Evolutionary conservation across 2,113 vertebrate genomes (phyloP), one percentile per base, ranked within the genome.

Genomic region (Rhinopomastus cyanomelas): DNA sequence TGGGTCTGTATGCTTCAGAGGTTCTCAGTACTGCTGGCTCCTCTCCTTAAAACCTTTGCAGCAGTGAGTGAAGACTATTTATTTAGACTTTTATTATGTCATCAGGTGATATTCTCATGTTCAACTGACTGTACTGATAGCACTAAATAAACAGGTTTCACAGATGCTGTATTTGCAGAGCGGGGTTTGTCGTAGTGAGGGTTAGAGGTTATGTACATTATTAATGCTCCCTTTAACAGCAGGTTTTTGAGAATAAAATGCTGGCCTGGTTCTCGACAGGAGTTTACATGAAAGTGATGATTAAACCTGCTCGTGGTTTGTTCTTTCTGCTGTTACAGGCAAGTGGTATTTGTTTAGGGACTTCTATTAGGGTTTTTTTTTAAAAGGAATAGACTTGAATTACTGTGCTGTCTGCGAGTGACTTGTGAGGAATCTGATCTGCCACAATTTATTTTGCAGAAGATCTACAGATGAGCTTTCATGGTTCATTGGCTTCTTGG

Each of bases 401-500:
- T 72, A 32, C 49, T 81, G 65, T 32, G 1, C 30, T 71, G 30
- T 42, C 76, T 89, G 12, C 8, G 2, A 42, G 29, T 12, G 68
- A 37, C 67, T 85, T 67, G 5, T 3, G 51, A 20, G 80, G 79
- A 39, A 87, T 23, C 26, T 64, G 52, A 37, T 75, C 48, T 85
- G 42, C 37, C 73, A 5, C 60, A 13, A 1, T 78, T 81, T 76
- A 46, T 87, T 87, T 82, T 71, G 49, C 77, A 68, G 82, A 29
- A 90, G 73, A 81, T 18, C 68, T 77, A 75, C 52, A 74, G 82
- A 71, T 83, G 85, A 85, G 27, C 53, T 75, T 83, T 88, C 49
- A 48, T 37, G 79, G 52, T 87, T 92, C n/a, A 2, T 55, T 89
- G 89, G 68, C 72, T 94, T 93, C 68, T 67, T 94, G 89, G 89